phyloP scores from a whole-genome alignment of 2,888 invertebrate genomes.

The Coleophora deauratella region DNA sequence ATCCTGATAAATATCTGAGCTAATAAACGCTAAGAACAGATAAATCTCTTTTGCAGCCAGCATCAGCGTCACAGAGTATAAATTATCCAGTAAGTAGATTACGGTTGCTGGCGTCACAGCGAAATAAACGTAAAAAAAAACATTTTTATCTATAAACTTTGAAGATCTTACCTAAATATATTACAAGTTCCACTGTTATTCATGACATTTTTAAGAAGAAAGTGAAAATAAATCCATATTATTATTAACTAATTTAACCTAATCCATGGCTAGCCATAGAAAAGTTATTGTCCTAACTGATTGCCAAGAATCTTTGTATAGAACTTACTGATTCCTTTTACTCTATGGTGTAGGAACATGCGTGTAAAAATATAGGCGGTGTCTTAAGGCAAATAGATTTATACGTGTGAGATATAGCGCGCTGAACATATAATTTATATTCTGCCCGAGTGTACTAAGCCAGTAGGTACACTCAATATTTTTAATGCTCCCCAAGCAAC shows the following conservation, averaged over 20 bases:
- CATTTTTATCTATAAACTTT: too few relatives aligned
- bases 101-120: too few relatives aligned
- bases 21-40: conserved; percentile 62
- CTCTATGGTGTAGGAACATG: conserved; percentile 12
- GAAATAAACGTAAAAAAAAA: too few relatives aligned
- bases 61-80: conserved; percentile 19
- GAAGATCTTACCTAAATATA: too few relatives aligned
- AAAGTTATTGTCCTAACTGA: too few relatives aligned
- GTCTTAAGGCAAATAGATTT: conserved; percentile 24
- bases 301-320: too few relatives aligned
- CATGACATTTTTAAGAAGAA: too few relatives aligned
- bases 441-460: not conserved
- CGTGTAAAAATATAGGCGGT: conserved; percentile 21
- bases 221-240: too few relatives aligned
- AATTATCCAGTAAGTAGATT: too few relatives aligned
- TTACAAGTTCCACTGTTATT: too few relatives aligned
- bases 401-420: conserved; percentile 29
- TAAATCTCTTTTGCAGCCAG: conserved; percentile 53
- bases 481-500: conserved; percentile 1
- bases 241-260: too few relatives aligned
- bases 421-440: conserved; percentile 14
- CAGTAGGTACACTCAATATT: conserved; percentile 4
- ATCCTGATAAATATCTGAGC: conserved; percentile 64
- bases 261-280: too few relatives aligned
- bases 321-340: not conserved